Evolutionary conservation across 2,113 vertebrate genomes (phyloP), one percentile per base, ranked within the genome.

Genomic region (Nothobranchius furzeri): DNA sequence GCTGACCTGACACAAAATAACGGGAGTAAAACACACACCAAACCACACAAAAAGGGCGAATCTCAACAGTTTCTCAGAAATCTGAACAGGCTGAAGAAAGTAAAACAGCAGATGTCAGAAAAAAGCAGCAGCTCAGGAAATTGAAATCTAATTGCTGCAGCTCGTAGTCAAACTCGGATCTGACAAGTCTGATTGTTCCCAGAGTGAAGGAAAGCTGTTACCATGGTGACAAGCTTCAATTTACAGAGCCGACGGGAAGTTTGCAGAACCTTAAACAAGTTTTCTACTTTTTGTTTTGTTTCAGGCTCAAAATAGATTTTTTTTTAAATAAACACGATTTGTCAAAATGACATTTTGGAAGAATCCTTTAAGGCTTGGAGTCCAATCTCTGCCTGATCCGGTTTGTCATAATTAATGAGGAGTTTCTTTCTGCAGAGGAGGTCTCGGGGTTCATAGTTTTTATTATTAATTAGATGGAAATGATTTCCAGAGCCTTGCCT

Each of bases 71-170:
- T 55, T 50, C 7, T 2, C 6, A 25, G 30, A 17, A 17, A 43
- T 0, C 25, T 53, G 37, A 40, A 40, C 37, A 40, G 37, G 20
- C 1, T 12, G 25, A 6, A 45, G 51, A 36, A 50, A 57, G 40
- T 53, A 57, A 58, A 53, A 43, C 6, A 0, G 17, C 20, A 50
- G n/a, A 15, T 37, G 62, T 76, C 61, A 60, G 51, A 60, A 12
- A 63, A 61, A 68, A 15, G 30, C 48, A 48, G 51, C 52, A 58
- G 63, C 53, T 67, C 58, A 24, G 63, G 63, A 73, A 68, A 55
- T 59, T 59, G 51, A 51, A 48, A 35, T 53, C 0, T 25, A 63
- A 64, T 42, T 12, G 7, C 9, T 52, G 58, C 40, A 48, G 45
- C 58, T 52, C 17, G 47, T 40, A 53, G 14, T 54, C 61, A 53